phyloP scores from a whole-genome alignment of 2,888 invertebrate species.

The Onthophagus sagittarius region DNA sequence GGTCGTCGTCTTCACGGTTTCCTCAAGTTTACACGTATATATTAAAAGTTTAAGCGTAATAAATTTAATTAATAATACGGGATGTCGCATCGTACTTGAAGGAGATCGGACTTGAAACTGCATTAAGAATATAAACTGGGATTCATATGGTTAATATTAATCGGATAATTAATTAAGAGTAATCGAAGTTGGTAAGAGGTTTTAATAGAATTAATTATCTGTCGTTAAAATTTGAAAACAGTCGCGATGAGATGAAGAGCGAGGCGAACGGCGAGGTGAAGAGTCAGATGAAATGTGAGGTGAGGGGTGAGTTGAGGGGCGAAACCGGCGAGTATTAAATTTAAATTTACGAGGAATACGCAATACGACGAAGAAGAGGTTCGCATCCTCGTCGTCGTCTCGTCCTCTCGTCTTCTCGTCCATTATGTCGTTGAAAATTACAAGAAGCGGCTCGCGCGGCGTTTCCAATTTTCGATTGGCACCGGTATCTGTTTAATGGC shows the following conservation, averaged over 20 bases:
- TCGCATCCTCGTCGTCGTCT: neutral
- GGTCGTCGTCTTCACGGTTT: neutral
- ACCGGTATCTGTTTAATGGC: constrained; percentile 35
- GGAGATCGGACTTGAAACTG: neutral
- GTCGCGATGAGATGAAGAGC: neutral
- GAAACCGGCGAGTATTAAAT: neutral
- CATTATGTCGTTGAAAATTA: constrained; percentile 10
- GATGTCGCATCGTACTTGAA: neutral
- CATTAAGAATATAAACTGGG: neutral
- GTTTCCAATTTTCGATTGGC: constrained; percentile 32
- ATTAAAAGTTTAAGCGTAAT: neutral
- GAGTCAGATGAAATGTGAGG: neutral
- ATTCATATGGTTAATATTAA: neutral
- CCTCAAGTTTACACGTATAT: neutral
- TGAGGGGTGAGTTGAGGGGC: neutral
- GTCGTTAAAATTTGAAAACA: neutral
- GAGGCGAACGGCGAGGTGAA: neutral
- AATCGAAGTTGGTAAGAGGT: neutral
- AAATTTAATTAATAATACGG: neutral
- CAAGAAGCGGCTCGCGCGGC: constrained; percentile 17
- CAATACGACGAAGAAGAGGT: neutral
- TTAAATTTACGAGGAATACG: constrained; percentile 10
- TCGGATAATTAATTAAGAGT: neutral
- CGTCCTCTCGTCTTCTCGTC: neutral
- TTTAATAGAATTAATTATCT: neutral